Percentiles rank a stretch among this genome's conserved stretches.
Conservation (phyloP, 2,113 vertebrate species). For the Triplophysa rosa region DNA sequence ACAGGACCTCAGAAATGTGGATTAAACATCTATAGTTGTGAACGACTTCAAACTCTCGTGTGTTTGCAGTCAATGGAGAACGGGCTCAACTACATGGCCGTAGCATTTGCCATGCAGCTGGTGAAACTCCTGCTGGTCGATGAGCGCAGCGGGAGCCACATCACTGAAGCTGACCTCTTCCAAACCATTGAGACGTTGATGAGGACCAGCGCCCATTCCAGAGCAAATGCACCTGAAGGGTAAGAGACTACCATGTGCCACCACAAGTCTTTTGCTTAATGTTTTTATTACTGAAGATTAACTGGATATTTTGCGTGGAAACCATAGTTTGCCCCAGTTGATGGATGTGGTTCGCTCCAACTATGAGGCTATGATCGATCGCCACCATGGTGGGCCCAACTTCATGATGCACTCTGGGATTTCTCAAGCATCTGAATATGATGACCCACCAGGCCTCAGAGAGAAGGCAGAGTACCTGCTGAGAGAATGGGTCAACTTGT, state of each 20-base stretch:
- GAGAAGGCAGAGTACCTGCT: conserved; percentile 98
- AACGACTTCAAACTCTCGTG: background rate
- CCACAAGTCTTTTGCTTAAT: background rate
- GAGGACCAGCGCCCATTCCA: conserved; percentile 97
- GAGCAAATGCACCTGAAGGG: conserved; percentile 98
- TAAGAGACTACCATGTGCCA: conserved; percentile 62
- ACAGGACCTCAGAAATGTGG: background rate
- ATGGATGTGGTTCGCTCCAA: conserved; percentile 99
- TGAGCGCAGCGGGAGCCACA: conserved; percentile 92
- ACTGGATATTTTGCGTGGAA: background rate
- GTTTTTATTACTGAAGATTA: background rate
- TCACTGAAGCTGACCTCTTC: conserved; percentile 96
- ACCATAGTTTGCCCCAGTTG: conserved; percentile 88
- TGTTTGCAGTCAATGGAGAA: conserved; percentile 93
- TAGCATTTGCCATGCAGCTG: conserved; percentile 97
- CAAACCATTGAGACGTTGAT: conserved; percentile 98
- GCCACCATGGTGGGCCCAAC: conserved; percentile 95
- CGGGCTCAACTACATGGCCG: conserved; percentile 98
- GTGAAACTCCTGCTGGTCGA: conserved; percentile 97
- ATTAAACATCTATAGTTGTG: background rate
- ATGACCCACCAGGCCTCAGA: conserved; percentile 94
- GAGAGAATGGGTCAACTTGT: conserved; percentile 98
- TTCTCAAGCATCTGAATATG: conserved; percentile 97
- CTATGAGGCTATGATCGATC: conserved; percentile 98
- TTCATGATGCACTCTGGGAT: conserved; percentile 99